Base-by-base conservation (phyloP, 1,140 invertebrate genomes). In the Gryllus bimaculatus region DNA sequence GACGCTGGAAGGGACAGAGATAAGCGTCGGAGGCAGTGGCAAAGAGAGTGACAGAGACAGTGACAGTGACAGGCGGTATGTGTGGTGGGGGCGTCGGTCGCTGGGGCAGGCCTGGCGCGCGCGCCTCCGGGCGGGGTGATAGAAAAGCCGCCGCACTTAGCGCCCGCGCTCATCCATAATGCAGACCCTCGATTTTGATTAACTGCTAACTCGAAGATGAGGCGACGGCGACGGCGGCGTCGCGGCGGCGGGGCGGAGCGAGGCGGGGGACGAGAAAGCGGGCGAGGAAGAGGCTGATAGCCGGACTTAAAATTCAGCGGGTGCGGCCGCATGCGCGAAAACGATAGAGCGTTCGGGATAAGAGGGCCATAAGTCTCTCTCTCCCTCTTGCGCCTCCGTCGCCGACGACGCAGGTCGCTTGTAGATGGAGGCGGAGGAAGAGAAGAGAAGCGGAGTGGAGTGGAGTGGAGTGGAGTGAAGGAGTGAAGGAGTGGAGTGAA, bases 151-250 rank as follows among this genome's bases (percentile, higher is more conserved):
- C 54, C 18, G 54, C 54, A 13, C 54, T 66, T 66, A 66, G 54
- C 54, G 54, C 54, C 54, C 10, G 10, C 54, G 54, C 18, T 66
- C 54, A 66, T 66, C 54, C 54, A 66, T 66, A 66, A 66, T 66
- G 54, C 54, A 66, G 54, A 7, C 54, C 54, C 54, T 66, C 54
- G 54, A 66, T 66, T 66, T 66, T 66, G 54, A 66, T 66, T 66
- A 66, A 66, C 54, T 66, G 54, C 54, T 66, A 66, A 66, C 54
- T 66, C 54, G 54, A 66, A 66, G 54, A 66, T 66, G 54, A 66
- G 54, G 54, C 18, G 54, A 10, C 54, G 54, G 54, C 54, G 54
- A 18, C 10, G 54, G 54, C 18, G 7, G 7, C 18, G 54, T 0
- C 18, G 54, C 18, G 54, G 18, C 18, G 54, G 54, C 10, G 54